phyloP scores from a whole-genome alignment of 2,888 invertebrate species.

The Chorisops tibialis region DNA sequence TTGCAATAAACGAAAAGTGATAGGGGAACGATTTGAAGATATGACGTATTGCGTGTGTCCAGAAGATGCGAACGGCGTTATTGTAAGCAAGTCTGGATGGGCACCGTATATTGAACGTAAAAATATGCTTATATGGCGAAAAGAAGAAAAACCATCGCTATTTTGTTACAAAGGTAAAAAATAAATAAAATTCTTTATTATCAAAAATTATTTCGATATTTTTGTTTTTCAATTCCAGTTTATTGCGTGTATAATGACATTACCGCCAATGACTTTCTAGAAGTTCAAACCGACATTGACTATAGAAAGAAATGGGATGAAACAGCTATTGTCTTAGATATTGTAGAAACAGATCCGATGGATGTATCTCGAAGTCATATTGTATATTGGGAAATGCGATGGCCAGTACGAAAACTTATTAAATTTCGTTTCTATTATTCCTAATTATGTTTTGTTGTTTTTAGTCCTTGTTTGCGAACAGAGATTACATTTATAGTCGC shows the following conservation, averaged over 20 bases:
- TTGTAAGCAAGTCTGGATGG: slow-evolving; percentile 57
- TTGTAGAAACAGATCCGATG: slow-evolving; percentile 64
- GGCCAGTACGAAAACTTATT: slow-evolving; percentile 65
- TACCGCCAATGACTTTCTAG: slow-evolving; percentile 72
- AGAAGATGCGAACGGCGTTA: slow-evolving; percentile 36
- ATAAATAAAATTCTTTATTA: not conserved
- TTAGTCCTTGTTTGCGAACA: slow-evolving; percentile 75
- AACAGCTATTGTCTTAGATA: slow-evolving; percentile 67
- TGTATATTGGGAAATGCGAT: slow-evolving; percentile 84
- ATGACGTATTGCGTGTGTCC: slow-evolving; percentile 55
- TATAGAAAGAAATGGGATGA: slow-evolving; percentile 79
- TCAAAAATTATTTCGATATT: not conserved
- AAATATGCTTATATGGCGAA: slow-evolving; percentile 78
- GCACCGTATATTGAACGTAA: slow-evolving; percentile 74
- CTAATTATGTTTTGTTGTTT: too few species aligned
- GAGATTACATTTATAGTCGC: slow-evolving; percentile 82
- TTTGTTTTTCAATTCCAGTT: slow-evolving; percentile 53
- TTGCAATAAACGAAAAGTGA: slow-evolving; percentile 52
- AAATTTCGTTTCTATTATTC: not conserved
- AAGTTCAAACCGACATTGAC: slow-evolving; percentile 75
- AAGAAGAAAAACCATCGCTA: slow-evolving; percentile 65
- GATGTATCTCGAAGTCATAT: slow-evolving; percentile 64
- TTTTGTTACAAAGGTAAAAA: slow-evolving; percentile 71
- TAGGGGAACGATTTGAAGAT: slow-evolving; percentile 49
- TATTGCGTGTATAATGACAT: slow-evolving; percentile 80